Evolutionary conservation across 2,797 vertebrate species (phyloP), one percentile per base, ranked within the genome.

Genomic region (Siniperca undulata): DNA sequence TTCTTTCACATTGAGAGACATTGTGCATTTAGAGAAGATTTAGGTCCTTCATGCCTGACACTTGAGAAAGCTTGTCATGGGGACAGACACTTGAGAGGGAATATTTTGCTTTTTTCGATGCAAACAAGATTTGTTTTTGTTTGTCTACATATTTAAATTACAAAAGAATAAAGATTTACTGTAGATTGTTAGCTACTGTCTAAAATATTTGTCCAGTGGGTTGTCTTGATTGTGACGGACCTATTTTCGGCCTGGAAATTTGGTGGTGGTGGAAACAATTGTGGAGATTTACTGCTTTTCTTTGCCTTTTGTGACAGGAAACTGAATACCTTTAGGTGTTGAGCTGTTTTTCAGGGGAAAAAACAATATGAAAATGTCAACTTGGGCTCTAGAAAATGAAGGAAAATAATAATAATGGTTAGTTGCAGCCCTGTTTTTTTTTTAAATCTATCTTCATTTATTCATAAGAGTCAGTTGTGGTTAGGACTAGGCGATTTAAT

Each of bases 341-440:
- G 0, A 0, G 7, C 16, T 62, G 12, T 1, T 34, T 62, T 12
- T 22, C 17, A 55, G 0, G 30, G 30, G 8, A 0, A 38, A 65
- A 59, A 40, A 3, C n/a, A 2, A 16, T 0, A 30, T 20, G 4
- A 64, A 30, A 17, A 52, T 14, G 22, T 66, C 61, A 34, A 27
- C 36, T 24, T 38, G 16, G 24, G 5, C 40, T 11, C 52, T 34
- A 22, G 22, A 50, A n/a, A 2, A 50, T 30, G 34, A 2, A 30
- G 44, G 40, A 27, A 1, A 44, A 68, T 50, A 13, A 7, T 64
- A 74, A 68, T 7, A 46, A 50, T 16, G 22, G 22, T 53, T 19
- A 61, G 3, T 11, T 30, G 0, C 50, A 42, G 34, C 22, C 5
- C 30, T 30, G 30, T 30, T 30, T 30, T 30, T 30, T 30, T 30